phyloP scores from a whole-genome alignment of 2,113 vertebrate species.

The Tenebrosternarchus preto region DNA sequence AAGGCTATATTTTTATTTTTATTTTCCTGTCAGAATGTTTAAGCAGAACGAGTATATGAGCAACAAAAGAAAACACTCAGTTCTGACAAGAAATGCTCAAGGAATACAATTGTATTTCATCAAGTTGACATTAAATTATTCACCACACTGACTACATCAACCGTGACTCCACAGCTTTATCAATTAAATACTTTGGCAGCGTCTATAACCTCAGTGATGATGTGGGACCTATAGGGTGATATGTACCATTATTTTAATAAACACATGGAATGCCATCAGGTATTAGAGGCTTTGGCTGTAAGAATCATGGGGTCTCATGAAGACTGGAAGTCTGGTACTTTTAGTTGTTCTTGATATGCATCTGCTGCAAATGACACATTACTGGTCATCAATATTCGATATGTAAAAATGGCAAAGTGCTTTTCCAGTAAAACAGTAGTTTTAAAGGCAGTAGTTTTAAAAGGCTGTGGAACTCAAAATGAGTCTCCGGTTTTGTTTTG shows the following conservation, averaged over 20 bases:
- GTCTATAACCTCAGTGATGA: not conserved
- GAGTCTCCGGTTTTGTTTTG: constrained; percentile 20
- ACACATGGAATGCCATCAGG: not conserved
- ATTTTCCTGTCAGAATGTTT: not conserved
- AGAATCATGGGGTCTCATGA: no score
- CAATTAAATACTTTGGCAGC: not conserved
- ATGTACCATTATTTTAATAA: not conserved
- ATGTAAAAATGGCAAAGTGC: not conserved
- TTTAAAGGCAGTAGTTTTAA: not conserved
- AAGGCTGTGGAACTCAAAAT: not conserved
- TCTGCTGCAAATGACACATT: not conserved
- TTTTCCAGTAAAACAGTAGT: not conserved
- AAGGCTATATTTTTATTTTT: constrained; percentile 9
- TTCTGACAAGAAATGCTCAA: not conserved
- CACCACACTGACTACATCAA: not conserved
- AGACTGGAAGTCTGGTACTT: not conserved
- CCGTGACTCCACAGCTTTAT: not conserved
- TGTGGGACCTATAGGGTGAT: not conserved
- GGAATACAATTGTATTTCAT: not conserved
- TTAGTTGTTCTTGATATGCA: not conserved
- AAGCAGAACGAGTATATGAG: not conserved
- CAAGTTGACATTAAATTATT: not conserved
- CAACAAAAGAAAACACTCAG: not conserved
- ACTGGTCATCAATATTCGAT: not conserved
- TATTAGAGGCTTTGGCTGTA: not conserved